Base-by-base conservation (phyloP, 2,888 invertebrate species). In the Drosophila colorata region DNA sequence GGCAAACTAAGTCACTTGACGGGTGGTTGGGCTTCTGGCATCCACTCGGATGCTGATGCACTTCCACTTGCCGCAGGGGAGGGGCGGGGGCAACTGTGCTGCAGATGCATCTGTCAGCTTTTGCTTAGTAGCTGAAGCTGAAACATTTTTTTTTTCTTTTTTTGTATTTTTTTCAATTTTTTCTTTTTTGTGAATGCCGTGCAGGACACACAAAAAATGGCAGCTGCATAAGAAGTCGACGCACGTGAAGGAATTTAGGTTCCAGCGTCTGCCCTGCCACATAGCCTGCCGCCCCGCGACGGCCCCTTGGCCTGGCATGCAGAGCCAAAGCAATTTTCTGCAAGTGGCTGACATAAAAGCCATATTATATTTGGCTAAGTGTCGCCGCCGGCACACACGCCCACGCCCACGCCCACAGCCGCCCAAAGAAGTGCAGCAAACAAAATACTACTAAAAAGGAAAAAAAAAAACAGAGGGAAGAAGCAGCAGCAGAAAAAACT, bases 361-460 rank as follows among this genome's bases (percentile, higher is more conserved):
- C 87, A 87, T 80, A 83, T 83, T 87, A 83, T 87, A 83, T 83
- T 84, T 83, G 87, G 83, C 87, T 80, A 83, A 83, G 83, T 83
- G 83, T 83, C 83, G 87, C 83, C 84, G 80, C 61, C 78, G 83
- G 81, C 84, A 64, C 64, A 66, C 68, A 77, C 58, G 47, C 58
- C 40, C 61, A 49, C 64, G 57, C 63, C 40, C 43, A 41, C 48
- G 16, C 47, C 25, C 46, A 44, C 52, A 20, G 28, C 23, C 28
- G 6, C 4, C 4, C 14, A 11, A 28, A 40, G 35, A 52, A 61
- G 53, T 67, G 66, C 74, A 63, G 48, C 52, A 65, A 25, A 53
- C 47, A 43, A 49, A 37, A 46, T 33, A 37, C 23, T 46, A n/a
- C n/a, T n/a, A n/a, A n/a, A n/a, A n/a, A n/a, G n/a, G 18, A 23